phyloP scores from a whole-genome alignment of 2,888 invertebrate genomes.

The Ischnus inquisitorius region DNA sequence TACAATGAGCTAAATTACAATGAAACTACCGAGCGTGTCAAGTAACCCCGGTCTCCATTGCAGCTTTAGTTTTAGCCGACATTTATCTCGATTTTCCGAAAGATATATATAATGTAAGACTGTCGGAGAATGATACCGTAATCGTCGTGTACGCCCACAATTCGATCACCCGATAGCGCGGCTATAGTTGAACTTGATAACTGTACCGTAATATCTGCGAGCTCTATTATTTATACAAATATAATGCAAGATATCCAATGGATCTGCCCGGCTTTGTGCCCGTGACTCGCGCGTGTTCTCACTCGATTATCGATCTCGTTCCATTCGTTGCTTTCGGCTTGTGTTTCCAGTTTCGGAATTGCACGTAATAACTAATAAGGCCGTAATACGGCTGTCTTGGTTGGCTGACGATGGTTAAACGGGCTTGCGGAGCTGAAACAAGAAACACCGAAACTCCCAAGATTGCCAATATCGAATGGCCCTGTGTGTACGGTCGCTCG shows the following conservation, averaged over 20 bases:
- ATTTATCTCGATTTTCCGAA: slow-evolving; percentile 60
- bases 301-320: slow-evolving; percentile 51
- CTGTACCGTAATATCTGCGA: slow-evolving; percentile 26
- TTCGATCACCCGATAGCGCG: slow-evolving; percentile 53
- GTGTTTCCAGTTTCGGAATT: slow-evolving; percentile 50
- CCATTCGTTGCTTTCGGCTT: neutral
- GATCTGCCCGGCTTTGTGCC: slow-evolving; percentile 28
- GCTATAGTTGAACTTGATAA: slow-evolving; percentile 4
- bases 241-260: slow-evolving; percentile 38
- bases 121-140: slow-evolving; percentile 52
- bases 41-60: neutral
- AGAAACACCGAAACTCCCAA: slow-evolving; percentile 54
- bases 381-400: slow-evolving; percentile 25
- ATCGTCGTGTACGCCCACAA: slow-evolving; percentile 41
- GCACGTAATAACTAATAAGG: slow-evolving; percentile 65
- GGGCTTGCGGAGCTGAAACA: slow-evolving; percentile 23
- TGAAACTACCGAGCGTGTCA: neutral
- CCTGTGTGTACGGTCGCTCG: slow-evolving; percentile 8
- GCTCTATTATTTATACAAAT: slow-evolving; percentile 57
- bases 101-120: slow-evolving; percentile 63
- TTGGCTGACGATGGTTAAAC: slow-evolving; percentile 42
- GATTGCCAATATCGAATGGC: slow-evolving; percentile 64
- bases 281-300: slow-evolving; percentile 36
- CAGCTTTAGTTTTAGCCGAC: slow-evolving; percentile 16
- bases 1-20: no score